Evolutionary conservation across 2,797 vertebrate species (phyloP).

Genomic region (Xiphophorus birchmanni): DNA sequence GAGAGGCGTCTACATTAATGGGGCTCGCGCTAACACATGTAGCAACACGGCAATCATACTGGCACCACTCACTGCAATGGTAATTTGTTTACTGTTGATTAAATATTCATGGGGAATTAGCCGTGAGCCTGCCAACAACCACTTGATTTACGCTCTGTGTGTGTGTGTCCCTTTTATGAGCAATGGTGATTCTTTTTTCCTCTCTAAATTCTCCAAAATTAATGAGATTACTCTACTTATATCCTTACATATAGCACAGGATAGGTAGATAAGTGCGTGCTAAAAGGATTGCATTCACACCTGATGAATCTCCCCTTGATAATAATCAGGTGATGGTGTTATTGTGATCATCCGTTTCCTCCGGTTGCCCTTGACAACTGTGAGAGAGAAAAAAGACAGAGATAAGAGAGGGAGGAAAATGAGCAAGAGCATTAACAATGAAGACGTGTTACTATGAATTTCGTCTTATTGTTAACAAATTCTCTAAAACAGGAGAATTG

Average conservation of each 20-base stretch:
- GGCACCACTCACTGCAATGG: conserved; percentile 42
- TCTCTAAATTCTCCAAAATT: background rate
- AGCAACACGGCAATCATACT: conserved; percentile 15
- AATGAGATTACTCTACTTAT: conserved; percentile 1
- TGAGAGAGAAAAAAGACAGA: background rate
- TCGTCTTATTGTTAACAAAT: background rate
- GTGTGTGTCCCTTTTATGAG: conserved; percentile 15
- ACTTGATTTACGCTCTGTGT: conserved; percentile 51
- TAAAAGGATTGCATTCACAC: conserved; percentile 26
- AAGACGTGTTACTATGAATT: background rate
- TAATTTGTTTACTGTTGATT: conserved; percentile 72
- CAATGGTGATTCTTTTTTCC: background rate
- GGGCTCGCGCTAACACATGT: background rate
- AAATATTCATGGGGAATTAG: conserved; percentile 73
- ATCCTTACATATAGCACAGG: background rate
- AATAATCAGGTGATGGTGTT: conserved; percentile 52
- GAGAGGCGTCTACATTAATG: conserved; percentile 17
- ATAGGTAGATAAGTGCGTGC: conserved; percentile 4
- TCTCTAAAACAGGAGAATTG: background rate
- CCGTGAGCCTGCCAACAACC: conserved; percentile 53
- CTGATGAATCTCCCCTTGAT: conserved; percentile 43
- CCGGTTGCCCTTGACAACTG: conserved; percentile 68
- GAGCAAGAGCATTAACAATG: conserved; percentile 6
- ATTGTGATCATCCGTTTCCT: conserved; percentile 49
- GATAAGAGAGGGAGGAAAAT: conserved; percentile 13